phyloP scores from a whole-genome alignment of 2,797 vertebrate genomes.

The Leptoclinus maculatus region DNA sequence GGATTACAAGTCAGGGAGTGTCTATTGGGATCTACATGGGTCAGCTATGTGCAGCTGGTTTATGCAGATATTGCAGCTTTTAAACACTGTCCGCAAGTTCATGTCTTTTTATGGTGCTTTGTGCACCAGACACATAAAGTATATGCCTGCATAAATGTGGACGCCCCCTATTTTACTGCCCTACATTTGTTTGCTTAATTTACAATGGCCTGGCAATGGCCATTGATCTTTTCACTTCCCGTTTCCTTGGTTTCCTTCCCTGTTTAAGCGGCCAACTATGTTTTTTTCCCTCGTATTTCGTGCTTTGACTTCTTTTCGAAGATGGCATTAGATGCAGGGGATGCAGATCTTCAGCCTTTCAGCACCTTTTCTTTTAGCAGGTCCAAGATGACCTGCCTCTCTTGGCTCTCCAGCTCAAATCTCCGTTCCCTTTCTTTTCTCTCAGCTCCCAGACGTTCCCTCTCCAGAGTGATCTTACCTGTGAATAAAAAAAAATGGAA shows the following conservation, averaged over 20 bases:
- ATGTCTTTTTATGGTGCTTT: background rate
- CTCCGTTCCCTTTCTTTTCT: constrained; percentile 83
- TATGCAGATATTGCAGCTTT: background rate
- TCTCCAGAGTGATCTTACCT: constrained; percentile 84
- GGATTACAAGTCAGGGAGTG: background rate
- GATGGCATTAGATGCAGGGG: constrained; percentile 8
- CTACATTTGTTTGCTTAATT: background rate
- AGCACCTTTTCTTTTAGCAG: constrained; percentile 85
- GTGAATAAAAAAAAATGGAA: background rate
- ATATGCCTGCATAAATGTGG: background rate
- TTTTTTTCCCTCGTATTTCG: background rate
- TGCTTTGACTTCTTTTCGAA: background rate
- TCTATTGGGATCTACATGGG: background rate
- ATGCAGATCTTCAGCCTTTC: constrained; percentile 61
- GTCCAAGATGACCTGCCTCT: constrained; percentile 86
- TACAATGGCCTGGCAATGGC: background rate
- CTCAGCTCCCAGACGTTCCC: constrained; percentile 82
- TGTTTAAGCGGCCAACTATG: background rate
- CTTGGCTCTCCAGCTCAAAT: constrained; percentile 86
- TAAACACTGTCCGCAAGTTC: background rate
- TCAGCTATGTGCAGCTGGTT: background rate
- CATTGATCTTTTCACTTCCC: constrained; percentile 34
- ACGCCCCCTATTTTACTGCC: background rate
- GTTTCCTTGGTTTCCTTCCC: constrained; percentile 7
- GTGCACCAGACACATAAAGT: background rate